A percentile compares a stretch with the other conserved stretches of the same genome.
Conservation (phyloP, 2,888 invertebrate species). For the Tillus elongatus region DNA sequence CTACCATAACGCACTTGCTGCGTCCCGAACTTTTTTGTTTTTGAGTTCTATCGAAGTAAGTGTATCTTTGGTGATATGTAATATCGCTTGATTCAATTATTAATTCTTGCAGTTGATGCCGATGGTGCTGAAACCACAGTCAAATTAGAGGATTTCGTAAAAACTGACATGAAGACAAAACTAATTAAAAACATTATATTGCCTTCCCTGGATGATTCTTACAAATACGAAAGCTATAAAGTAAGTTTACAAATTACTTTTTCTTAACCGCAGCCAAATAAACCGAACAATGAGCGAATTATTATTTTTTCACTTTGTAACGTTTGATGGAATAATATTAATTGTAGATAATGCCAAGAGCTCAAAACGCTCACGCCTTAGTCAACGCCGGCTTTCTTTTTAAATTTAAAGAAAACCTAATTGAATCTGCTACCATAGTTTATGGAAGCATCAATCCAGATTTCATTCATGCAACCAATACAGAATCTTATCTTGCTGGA, state of each 20-base stretch:
- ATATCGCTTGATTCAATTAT: too few relatives aligned
- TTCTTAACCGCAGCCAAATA: too few relatives aligned
- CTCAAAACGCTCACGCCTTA: slow-evolving; percentile 65
- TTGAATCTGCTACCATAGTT: slow-evolving; percentile 48
- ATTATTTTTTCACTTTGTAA: too few relatives aligned
- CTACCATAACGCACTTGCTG: too few relatives aligned
- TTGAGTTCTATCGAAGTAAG: too few relatives aligned
- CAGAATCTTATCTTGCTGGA: slow-evolving; percentile 43
- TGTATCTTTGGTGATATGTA: too few relatives aligned
- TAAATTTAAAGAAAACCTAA: slow-evolving; percentile 45
- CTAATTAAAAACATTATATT: slow-evolving; percentile 44
- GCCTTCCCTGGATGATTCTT: slow-evolving; percentile 39
- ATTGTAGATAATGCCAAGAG: slow-evolving; percentile 64
- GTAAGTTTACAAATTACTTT: slow-evolving; percentile 30
- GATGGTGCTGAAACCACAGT: slow-evolving; percentile 21
- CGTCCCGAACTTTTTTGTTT: too few relatives aligned
- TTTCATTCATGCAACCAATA: slow-evolving; percentile 46
- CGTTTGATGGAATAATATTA: too few relatives aligned
- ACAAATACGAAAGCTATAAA: slow-evolving; percentile 34
- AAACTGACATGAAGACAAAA: slow-evolving; percentile 41
- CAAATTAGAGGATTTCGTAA: slow-evolving; percentile 37
- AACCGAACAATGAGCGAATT: too few relatives aligned
- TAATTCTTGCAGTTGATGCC: slow-evolving; percentile 30
- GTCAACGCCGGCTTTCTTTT: slow-evolving; percentile 67
- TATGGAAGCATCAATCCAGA: slow-evolving; percentile 54